These are phyloP conservation scores for Epinotia bilunana DNA, from an alignment of 2,888 invertebrate genomes.

Conservation along the genomic window DNA sequence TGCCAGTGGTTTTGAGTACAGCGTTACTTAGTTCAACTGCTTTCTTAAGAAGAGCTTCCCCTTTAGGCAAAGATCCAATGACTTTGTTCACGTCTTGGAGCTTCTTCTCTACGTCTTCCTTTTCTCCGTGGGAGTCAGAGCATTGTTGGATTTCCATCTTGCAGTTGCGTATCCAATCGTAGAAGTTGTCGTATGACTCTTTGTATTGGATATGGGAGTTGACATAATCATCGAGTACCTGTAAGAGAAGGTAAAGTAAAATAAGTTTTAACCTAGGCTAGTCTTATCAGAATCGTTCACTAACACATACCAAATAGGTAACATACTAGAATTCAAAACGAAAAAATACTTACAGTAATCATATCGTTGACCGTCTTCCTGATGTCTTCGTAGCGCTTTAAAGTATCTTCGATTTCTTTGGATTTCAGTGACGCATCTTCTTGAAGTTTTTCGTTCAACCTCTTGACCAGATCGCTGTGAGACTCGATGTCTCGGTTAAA, in stretches of 20 bases:
- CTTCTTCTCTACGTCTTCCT: conserved; percentile 90
- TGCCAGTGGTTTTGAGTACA: conserved; percentile 90
- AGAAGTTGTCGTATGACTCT: conserved; percentile 91
- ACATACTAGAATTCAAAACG: conserved; percentile 4
- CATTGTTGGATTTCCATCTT: conserved; percentile 93
- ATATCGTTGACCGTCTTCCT: conserved; percentile 87
- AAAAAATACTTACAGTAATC: conserved; percentile 82
- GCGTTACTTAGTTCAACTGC: conserved; percentile 89
- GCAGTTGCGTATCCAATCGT: conserved; percentile 93
- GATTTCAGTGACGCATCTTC: conserved; percentile 88
- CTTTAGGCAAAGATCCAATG: conserved; percentile 87
- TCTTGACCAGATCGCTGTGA: conserved; percentile 91
- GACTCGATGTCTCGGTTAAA: conserved; percentile 92
- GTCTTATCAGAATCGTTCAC: not conserved
- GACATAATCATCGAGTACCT: conserved; percentile 92
- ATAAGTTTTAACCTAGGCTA: not conserved
- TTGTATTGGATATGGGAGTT: conserved; percentile 94
- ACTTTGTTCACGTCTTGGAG: conserved; percentile 90
- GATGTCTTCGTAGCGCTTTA: conserved; percentile 89
- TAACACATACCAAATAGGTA: not conserved
- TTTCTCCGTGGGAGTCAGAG: conserved; percentile 95
- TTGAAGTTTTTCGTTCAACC: conserved; percentile 88
- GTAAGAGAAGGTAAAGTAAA: conserved; percentile 51
- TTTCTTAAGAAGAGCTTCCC: conserved; percentile 88
- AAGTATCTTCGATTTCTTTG: conserved; percentile 88